Evolutionary conservation across 2,797 vertebrate species (phyloP).

Genomic region (Pantherophis alleghaniensis): DNA sequence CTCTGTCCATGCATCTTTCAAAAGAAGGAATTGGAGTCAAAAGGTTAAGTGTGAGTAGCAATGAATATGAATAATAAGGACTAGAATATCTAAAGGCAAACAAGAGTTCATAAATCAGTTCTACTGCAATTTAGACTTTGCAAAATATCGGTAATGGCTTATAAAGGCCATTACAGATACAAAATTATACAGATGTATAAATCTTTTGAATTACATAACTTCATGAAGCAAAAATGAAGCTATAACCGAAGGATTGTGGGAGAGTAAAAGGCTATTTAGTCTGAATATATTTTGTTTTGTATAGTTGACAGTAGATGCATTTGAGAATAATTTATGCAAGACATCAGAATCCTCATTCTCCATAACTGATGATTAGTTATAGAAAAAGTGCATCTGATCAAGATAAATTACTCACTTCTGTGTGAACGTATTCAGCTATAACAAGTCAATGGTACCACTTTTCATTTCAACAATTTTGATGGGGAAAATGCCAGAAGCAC

Average conservation of each 20-base stretch:
- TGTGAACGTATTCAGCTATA: background rate
- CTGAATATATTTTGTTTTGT: background rate
- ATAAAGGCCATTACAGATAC: constrained; percentile 37
- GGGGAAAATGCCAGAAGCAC: background rate
- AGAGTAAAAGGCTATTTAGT: background rate
- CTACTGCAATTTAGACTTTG: constrained; percentile 47
- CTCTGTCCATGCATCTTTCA: constrained; percentile 70
- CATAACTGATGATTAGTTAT: background rate
- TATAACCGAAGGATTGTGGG: background rate
- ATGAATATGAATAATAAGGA: constrained; percentile 76
- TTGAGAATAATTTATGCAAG: background rate
- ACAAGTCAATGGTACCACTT: background rate
- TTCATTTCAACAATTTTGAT: background rate
- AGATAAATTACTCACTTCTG: background rate
- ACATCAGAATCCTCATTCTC: background rate
- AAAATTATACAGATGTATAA: background rate
- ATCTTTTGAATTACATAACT: background rate
- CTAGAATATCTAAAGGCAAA: constrained; percentile 73
- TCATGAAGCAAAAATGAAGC: background rate
- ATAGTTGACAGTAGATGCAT: background rate
- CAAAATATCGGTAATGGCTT: constrained; percentile 37
- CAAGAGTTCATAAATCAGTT: constrained; percentile 71
- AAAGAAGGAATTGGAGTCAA: constrained; percentile 75
- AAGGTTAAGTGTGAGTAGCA: constrained; percentile 77
- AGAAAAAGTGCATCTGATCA: background rate